Percentiles rank a stretch among this genome's conserved stretches.
Conservation (phyloP, 53 echinoderm and acorn worm species). For the Mesocentrotus franciscanus region DNA sequence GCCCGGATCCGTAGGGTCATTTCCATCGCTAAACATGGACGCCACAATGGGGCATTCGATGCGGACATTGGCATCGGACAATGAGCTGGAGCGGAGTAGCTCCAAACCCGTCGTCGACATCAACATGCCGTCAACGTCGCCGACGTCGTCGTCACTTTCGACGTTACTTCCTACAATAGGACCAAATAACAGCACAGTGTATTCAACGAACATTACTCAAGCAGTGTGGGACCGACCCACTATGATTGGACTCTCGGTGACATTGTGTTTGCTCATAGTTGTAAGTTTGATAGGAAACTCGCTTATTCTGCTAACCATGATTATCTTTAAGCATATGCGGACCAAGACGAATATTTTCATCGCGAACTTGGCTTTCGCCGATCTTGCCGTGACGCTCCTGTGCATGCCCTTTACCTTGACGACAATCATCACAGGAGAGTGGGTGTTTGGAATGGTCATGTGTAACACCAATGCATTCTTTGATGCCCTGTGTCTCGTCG, state of each 20-base stretch:
- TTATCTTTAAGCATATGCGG: conserved; percentile 79
- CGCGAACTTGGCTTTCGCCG: conserved; percentile 91
- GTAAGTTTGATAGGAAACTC: conserved; percentile 84
- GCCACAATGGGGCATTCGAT: conserved; percentile 12
- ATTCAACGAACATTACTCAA: conserved; percentile 33
- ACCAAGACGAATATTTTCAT: conserved; percentile 93
- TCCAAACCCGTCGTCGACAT: conserved; percentile 52
- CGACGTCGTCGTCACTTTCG: neutral
- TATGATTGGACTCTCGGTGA: conserved; percentile 67
- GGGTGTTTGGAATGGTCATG: conserved; percentile 70
- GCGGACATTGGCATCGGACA: conserved; percentile 1
- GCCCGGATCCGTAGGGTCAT: neutral
- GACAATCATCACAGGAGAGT: conserved; percentile 80
- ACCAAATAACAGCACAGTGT: neutral
- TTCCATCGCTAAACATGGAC: neutral
- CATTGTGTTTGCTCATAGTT: conserved; percentile 73
- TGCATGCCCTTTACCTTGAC: conserved; percentile 93
- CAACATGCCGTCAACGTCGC: neutral
- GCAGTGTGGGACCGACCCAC: conserved; percentile 56
- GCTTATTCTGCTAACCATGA: conserved; percentile 78
- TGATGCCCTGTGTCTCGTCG: conserved; percentile 86
- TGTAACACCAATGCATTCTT: conserved; percentile 89
- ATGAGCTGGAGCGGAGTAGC: neutral
- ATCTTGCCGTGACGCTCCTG: conserved; percentile 82
- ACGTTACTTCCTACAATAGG: neutral